A percentile compares a stretch with the other conserved stretches of the same genome.
These are phyloP conservation scores for Papilio protenor DNA, from an alignment of 2,888 invertebrate genomes.

Conservation along the genomic window DNA sequence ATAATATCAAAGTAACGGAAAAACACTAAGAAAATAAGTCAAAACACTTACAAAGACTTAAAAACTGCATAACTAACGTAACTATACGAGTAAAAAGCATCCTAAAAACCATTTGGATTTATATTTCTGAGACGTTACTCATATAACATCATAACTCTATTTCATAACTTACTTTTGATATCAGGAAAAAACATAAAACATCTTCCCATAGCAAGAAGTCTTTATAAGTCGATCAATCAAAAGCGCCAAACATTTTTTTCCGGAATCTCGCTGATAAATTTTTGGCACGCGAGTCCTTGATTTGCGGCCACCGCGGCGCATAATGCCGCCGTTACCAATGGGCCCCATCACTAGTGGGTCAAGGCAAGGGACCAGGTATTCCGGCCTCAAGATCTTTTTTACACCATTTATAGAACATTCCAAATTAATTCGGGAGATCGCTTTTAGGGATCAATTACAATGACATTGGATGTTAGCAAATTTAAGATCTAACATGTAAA, in stretches of 20 bases:
- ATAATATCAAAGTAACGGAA: no score
- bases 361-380: constrained; percentile 56
- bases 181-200: constrained; percentile 11
- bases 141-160: neutral
- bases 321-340: constrained; percentile 55
- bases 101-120: neutral
- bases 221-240: constrained; percentile 35
- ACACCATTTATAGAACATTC: constrained; percentile 39
- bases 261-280: constrained; percentile 58
- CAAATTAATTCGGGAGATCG: neutral
- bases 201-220: constrained; percentile 10
- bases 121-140: neutral
- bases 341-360: constrained; percentile 56
- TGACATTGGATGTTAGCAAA: neutral
- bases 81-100: neutral
- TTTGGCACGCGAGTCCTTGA: constrained; percentile 56
- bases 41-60: neutral
- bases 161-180: neutral
- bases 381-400: constrained; percentile 47
- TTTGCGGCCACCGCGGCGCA: constrained; percentile 51
- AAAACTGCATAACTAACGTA: neutral
- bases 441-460: neutral
- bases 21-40: no score
- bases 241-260: constrained; percentile 52
- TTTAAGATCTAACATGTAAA: neutral